phyloP scores from a whole-genome alignment of 2,888 invertebrate genomes.

The Antitype chi region DNA sequence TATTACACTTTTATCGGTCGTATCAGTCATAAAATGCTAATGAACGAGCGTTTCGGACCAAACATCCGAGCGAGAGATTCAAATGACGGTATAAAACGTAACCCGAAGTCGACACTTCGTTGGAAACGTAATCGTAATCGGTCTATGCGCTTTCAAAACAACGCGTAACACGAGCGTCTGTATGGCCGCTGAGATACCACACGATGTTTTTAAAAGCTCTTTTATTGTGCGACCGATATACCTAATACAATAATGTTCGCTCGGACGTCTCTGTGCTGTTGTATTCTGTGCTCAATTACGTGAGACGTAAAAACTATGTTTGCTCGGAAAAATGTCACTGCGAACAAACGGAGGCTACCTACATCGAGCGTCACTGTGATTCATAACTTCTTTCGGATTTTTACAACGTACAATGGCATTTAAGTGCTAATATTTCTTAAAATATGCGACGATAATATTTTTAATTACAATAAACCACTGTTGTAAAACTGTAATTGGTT shows the following conservation, averaged over 20 bases:
- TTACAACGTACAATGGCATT: constrained; percentile 67
- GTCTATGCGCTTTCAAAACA: constrained; percentile 89
- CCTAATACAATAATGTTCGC: constrained; percentile 67
- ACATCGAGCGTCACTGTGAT: constrained; percentile 70
- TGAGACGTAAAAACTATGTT: constrained; percentile 69
- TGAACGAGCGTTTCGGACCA: constrained; percentile 89
- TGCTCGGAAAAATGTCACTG: constrained; percentile 62
- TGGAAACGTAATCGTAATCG: constrained; percentile 88
- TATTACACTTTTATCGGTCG: constrained; percentile 90
- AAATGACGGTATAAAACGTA: constrained; percentile 90
- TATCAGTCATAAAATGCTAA: constrained; percentile 91
- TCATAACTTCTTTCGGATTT: constrained; percentile 73
- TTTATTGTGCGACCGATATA: constrained; percentile 85
- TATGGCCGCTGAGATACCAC: constrained; percentile 83
- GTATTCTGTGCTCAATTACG: constrained; percentile 66
- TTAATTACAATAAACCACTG: constrained; percentile 67
- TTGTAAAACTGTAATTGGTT: constrained; percentile 59
- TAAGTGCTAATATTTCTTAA: constrained; percentile 70
- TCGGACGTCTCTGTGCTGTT: constrained; percentile 53
- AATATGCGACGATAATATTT: constrained; percentile 67
- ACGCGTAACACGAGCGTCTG: constrained; percentile 86
- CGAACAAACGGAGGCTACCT: constrained; percentile 58
- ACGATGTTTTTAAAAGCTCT: constrained; percentile 89
- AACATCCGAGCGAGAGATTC: constrained; percentile 90
- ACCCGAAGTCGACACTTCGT: constrained; percentile 89